Percentiles rank a stretch among this genome's conserved stretches.
Conservation (phyloP, 2,888 invertebrate genomes). For the Ctena decussata region DNA sequence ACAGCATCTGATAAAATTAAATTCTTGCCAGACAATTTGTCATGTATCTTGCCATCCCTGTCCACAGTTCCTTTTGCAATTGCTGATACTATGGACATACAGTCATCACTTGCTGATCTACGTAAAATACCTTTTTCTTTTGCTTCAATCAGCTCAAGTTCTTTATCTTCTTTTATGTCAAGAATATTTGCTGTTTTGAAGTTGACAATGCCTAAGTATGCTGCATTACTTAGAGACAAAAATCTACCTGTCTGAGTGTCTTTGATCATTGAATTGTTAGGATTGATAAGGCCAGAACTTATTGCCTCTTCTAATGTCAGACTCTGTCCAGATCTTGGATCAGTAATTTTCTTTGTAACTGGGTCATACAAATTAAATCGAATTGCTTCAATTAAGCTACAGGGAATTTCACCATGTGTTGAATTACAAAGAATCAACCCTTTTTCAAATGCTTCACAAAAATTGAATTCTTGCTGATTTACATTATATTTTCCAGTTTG, state of each 20-base stretch:
- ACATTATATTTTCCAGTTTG: constrained; percentile 71
- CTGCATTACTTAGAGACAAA: constrained; percentile 65
- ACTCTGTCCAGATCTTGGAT: constrained; percentile 86
- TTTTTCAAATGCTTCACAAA: constrained; percentile 94
- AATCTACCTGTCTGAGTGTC: constrained; percentile 65
- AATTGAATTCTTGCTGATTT: constrained; percentile 72
- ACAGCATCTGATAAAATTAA: constrained; percentile 78
- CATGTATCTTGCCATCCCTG: constrained; percentile 84
- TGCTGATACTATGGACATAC: constrained; percentile 95
- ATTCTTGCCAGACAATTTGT: constrained; percentile 76
- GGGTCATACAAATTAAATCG: constrained; percentile 88
- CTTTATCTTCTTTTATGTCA: constrained; percentile 51
- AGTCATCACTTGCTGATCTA: constrained; percentile 87
- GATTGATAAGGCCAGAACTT: constrained; percentile 68
- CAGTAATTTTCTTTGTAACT: constrained; percentile 93
- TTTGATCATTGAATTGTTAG: constrained; percentile 68
- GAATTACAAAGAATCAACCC: constrained; percentile 87
- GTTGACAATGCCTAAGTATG: constrained; percentile 59
- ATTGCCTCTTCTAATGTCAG: constrained; percentile 77
- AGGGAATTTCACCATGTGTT: constrained; percentile 57
- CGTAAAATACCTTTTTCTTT: constrained; percentile 64
- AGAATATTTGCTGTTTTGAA: constrained; percentile 60
- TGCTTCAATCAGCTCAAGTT: constrained; percentile 67
- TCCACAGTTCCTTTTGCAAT: constrained; percentile 92
- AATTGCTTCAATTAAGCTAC: constrained; percentile 60